phyloP scores from a whole-genome alignment of 2,888 invertebrate genomes.

The Linhomoeus sp. region DNA sequence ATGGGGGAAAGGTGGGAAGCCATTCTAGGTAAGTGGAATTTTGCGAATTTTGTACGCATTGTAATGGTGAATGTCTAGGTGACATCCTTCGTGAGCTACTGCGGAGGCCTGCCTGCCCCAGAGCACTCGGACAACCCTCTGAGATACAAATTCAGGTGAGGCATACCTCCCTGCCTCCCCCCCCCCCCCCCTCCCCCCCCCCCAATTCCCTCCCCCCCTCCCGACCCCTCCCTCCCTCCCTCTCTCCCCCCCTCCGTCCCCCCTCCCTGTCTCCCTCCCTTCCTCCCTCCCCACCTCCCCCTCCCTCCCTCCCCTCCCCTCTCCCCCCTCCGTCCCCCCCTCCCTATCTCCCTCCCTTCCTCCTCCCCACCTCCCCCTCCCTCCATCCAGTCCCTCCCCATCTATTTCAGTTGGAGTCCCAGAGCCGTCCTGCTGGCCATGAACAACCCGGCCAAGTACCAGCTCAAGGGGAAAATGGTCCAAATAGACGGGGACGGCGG shows the following conservation, averaged over 20 bases:
- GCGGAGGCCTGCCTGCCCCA: constrained; percentile 89
- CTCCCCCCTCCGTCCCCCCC: too few species aligned
- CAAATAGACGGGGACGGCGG: constrained; percentile 39
- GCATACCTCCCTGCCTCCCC: too few species aligned
- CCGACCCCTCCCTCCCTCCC: too few species aligned
- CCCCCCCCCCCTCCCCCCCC: too few species aligned
- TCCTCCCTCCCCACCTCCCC: too few species aligned
- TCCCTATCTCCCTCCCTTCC: too few species aligned
- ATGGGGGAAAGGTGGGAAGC: constrained; percentile 52
- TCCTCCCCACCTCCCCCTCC: too few species aligned
- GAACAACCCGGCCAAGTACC: constrained; percentile 65
- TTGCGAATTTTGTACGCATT: not conserved
- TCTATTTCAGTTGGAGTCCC: constrained; percentile 96
- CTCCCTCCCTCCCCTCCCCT: too few species aligned
- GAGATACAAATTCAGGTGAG: constrained; percentile 21
- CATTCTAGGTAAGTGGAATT: not conserved
- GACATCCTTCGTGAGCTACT: constrained; percentile 84
- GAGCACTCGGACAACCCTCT: constrained; percentile 68
- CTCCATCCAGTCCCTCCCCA: too few species aligned
- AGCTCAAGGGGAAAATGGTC: constrained; percentile 51
- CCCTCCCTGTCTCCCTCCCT: too few species aligned
- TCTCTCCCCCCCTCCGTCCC: too few species aligned
- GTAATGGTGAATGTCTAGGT: constrained; percentile 34
- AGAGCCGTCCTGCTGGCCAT: constrained; percentile 75
- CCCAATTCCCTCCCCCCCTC: too few species aligned